A percentile compares a stretch with the other conserved stretches of the same genome.
These are phyloP conservation scores for Standfussiana lucernea DNA, from an alignment of 2,888 invertebrate species.

Conservation along the genomic window DNA sequence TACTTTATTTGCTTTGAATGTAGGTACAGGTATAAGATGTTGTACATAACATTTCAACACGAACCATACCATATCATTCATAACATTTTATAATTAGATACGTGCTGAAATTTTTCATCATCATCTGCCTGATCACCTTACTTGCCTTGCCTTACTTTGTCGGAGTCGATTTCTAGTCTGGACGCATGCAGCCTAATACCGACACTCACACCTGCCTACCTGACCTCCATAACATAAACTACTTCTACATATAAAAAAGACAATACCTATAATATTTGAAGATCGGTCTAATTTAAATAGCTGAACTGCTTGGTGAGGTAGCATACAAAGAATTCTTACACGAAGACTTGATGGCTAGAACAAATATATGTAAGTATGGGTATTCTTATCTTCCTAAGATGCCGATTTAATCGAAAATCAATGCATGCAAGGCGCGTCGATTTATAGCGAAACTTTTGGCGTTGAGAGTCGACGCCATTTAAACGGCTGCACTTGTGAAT, in stretches of 20 bases:
- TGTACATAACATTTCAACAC: no score
- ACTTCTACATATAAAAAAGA: not conserved
- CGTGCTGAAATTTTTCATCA: no score
- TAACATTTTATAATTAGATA: no score
- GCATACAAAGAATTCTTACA: not conserved
- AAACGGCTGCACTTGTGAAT: conserved; percentile 36
- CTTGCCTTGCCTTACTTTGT: not conserved
- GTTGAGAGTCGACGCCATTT: conserved; percentile 18
- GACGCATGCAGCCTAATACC: not conserved
- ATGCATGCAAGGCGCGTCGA: conserved; percentile 44
- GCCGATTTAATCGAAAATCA: conserved; percentile 50
- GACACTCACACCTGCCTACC: not conserved
- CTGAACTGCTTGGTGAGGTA: not conserved
- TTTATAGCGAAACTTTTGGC: conserved; percentile 52
- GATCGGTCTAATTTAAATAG: not conserved
- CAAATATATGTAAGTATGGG: no score
- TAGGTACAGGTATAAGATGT: no score
- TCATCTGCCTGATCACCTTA: no score
- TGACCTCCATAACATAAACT: not conserved
- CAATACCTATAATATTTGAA: not conserved
- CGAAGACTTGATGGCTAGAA: no score
- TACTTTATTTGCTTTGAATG: no score
- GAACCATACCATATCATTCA: no score
- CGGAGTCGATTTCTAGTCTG: not conserved
- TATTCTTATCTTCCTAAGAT: not conserved